Evolutionary conservation across 2,888 invertebrate genomes (phyloP), one percentile per base, ranked within the genome.

Genomic region (Elmis aenea): DNA sequence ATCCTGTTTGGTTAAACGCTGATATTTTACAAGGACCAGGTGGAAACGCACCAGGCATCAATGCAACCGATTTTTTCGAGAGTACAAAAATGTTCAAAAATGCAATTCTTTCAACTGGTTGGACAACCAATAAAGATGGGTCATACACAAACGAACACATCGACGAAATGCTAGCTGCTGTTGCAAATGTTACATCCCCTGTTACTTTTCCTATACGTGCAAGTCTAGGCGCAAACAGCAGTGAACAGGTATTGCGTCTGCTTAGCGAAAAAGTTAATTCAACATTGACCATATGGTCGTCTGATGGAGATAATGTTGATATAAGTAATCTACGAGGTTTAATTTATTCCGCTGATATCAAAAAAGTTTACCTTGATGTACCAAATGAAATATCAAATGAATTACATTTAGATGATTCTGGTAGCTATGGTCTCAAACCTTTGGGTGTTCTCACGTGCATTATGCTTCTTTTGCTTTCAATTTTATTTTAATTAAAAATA

Each of bases 1-100:
- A 80, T 55, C 90, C 90, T 0, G 61, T 93, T 2, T 90, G 89
- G 87, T 64, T 93, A 37, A 93, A 93, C 63, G 91, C 92, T 0
- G 93, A 93, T 63, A 86, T 93, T 46, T 67, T 88, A 3, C 59
- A 69, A 0, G 92, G 92, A 0, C 91, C 91, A 1, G 74, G 81
- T 36, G 64, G 74, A 5, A 71, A 69, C 2, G 59, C 70, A 0
- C 62, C 56, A 24, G 83, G 85, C 0, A 81, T 91, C 0, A 75
- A 85, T 56, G 68, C 82, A 0, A 61, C 57, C 2, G 53, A 60
- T 38, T 93, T 93, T 66, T 66, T 92, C 13, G 55, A 62, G 1
- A 70, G 29, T 6, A 76, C 74, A 1, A 67, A 73, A 28, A 65
- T 70, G 22, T 80, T 85, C 45, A 74, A 79, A 0, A 69, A 77